A percentile compares a stretch with the other conserved stretches of the same genome.
Evolutionary conservation across 35 echinoderm and acorn worm genomes (phyloP).

Genomic region (Ptychodera flava): DNA sequence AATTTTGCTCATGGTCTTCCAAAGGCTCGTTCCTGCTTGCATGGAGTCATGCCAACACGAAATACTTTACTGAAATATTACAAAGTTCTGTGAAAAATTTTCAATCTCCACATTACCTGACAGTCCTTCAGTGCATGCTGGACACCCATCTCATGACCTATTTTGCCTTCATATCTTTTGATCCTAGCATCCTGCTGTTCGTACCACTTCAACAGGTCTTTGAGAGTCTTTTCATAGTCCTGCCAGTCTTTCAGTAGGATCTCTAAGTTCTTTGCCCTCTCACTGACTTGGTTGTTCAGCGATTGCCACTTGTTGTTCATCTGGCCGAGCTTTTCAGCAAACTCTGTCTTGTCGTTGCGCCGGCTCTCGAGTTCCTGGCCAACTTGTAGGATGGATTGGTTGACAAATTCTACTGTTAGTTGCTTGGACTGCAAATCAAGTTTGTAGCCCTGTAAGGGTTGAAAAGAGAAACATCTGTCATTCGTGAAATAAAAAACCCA

Average conservation of each 20-base stretch:
- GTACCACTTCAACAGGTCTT: slow-evolving; percentile 49
- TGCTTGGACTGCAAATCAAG: slow-evolving; percentile 68
- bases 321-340: slow-evolving; percentile 80
- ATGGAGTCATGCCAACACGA: neutral
- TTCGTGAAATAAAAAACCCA: too few relatives aligned
- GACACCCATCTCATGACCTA: slow-evolving; percentile 70
- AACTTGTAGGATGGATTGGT: slow-evolving; percentile 76
- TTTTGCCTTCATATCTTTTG: slow-evolving; percentile 59
- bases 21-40: too few relatives aligned
- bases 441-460: slow-evolving; percentile 61
- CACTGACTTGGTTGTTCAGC: slow-evolving; percentile 39
- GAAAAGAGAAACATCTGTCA: too few relatives aligned
- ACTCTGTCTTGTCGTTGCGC: slow-evolving; percentile 87
- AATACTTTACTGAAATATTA: neutral
- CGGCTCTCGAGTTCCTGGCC: slow-evolving; percentile 61
- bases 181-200: slow-evolving; percentile 61
- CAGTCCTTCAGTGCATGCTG: slow-evolving; percentile 64
- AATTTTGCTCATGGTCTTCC: too few relatives aligned
- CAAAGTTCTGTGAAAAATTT: neutral
- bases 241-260: slow-evolving; percentile 53
- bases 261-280: slow-evolving; percentile 67
- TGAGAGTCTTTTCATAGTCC: slow-evolving; percentile 44
- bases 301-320: slow-evolving; percentile 60
- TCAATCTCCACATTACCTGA: slow-evolving; percentile 63
- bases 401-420: slow-evolving; percentile 91